Percentiles rank a stretch among this genome's conserved stretches.
phyloP scores from a whole-genome alignment of 2,797 vertebrate genomes.

The Smutsia gigantea region DNA sequence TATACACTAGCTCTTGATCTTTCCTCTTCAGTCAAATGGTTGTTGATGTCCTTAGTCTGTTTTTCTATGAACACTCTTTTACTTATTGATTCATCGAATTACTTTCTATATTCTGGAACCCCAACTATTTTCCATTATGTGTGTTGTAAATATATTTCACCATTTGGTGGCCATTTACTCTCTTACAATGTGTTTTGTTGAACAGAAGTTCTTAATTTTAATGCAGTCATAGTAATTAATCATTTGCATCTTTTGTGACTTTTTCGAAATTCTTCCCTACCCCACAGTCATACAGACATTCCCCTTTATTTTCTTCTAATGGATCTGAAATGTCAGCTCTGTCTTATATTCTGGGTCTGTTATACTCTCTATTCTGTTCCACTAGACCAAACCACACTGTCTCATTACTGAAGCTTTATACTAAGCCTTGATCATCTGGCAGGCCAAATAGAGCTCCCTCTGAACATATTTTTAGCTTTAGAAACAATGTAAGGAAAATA shows the following conservation, averaged over 20 bases:
- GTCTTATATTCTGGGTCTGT: neutral
- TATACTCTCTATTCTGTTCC: neutral
- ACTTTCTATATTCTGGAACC: neutral
- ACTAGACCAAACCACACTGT: neutral
- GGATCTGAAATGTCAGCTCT: neutral
- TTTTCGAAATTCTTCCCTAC: neutral
- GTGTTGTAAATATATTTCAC: neutral
- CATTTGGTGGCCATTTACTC: neutral
- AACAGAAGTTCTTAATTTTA: slow-evolving; percentile 29
- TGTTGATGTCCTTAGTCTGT: neutral
- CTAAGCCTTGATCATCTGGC: neutral
- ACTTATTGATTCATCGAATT: neutral
- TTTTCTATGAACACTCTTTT: neutral
- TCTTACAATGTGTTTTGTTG: neutral
- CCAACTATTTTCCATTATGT: neutral
- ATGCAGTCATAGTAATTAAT: neutral
- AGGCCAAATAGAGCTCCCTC: neutral
- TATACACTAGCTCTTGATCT: neutral
- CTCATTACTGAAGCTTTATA: neutral
- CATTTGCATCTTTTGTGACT: neutral
- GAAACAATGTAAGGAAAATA: neutral
- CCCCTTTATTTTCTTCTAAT: neutral
- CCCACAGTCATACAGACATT: neutral
- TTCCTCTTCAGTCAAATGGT: neutral
- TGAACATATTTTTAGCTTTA: slow-evolving; percentile 40